Conservation (phyloP, 2,113 vertebrate genomes). For the Erpornis zantholeuca region DNA sequence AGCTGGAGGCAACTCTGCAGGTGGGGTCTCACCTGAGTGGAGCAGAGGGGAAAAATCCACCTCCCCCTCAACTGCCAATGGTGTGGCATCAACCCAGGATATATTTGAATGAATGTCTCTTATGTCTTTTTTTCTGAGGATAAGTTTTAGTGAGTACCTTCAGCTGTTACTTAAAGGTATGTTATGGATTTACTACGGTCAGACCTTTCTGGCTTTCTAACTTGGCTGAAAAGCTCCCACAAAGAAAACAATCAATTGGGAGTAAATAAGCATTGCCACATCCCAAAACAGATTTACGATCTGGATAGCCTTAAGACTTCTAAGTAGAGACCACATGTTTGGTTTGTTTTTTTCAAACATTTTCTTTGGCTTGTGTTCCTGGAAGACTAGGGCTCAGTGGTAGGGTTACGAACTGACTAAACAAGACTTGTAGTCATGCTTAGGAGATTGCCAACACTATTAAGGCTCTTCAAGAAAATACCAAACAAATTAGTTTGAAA, state of each 20-base stretch:
- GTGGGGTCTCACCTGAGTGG: not conserved
- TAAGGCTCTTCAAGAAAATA: not conserved
- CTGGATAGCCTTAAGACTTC: not conserved
- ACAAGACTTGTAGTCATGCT: not conserved
- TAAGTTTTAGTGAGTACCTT: not conserved
- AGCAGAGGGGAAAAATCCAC: not conserved
- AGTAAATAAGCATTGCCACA: not conserved
- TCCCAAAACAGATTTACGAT: not conserved
- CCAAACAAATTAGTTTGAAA: not conserved
- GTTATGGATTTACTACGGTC: not conserved
- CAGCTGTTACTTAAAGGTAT: not conserved
- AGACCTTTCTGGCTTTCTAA: not conserved
- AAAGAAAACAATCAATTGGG: not conserved
- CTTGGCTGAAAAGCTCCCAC: not conserved
- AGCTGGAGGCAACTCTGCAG: not conserved
- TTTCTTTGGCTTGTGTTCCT: conserved; percentile 47
- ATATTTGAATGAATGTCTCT: not conserved
- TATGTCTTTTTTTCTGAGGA: not conserved
- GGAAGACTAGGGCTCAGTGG: not conserved
- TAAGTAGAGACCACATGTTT: not conserved
- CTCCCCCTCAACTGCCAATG: not conserved
- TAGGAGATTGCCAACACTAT: not conserved
- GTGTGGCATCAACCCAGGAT: not conserved
- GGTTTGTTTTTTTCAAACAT: not conserved
- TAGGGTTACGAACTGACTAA: not conserved